These are phyloP conservation scores for Euproctis similis DNA, from an alignment of 2,888 invertebrate species.

Conservation along the genomic window DNA sequence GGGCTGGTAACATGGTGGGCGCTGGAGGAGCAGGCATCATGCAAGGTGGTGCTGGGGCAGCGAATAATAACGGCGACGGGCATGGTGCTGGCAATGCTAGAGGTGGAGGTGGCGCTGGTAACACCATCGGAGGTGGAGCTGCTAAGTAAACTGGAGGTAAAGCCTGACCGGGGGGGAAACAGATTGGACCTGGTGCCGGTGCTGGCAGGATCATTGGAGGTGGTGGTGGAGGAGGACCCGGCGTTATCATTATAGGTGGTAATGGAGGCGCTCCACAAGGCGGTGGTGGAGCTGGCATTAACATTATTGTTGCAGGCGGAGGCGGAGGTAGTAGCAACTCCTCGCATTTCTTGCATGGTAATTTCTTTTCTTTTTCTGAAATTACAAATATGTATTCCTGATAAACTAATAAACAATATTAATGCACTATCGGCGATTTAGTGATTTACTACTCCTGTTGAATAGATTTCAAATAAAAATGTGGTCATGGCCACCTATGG, in stretches of 20 bases:
- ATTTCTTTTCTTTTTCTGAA: conserved; percentile 26
- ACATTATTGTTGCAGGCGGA: conserved; percentile 45
- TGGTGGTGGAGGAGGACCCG: conserved; percentile 23
- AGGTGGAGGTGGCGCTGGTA: conserved; percentile 20
- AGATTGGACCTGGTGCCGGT: conserved; percentile 15
- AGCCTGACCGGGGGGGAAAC: conserved; percentile 25
- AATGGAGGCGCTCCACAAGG: conserved; percentile 24
- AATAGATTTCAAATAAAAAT: too few species aligned
- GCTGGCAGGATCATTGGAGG: conserved; percentile 11
- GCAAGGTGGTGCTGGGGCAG: conserved; percentile 10
- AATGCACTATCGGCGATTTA: too few species aligned
- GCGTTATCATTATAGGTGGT: conserved; percentile 22
- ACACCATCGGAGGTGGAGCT: conserved; percentile 15
- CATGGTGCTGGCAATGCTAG: conserved; percentile 17
- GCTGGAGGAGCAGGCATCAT: too few species aligned
- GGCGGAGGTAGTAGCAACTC: conserved; percentile 30
- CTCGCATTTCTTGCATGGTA: conserved; percentile 20
- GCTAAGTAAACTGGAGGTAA: conserved; percentile 17
- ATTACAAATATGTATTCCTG: not conserved
- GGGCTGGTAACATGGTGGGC: conserved; percentile 18
- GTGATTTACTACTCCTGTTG: too few species aligned
- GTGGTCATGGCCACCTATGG: too few species aligned
- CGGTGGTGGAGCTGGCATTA: conserved; percentile 49
- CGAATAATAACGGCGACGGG: conserved; percentile 3
- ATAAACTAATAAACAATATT: too few species aligned